These are phyloP conservation scores for Formica selysi DNA, from an alignment of 1,140 invertebrate genomes.

Conservation along the genomic window DNA sequence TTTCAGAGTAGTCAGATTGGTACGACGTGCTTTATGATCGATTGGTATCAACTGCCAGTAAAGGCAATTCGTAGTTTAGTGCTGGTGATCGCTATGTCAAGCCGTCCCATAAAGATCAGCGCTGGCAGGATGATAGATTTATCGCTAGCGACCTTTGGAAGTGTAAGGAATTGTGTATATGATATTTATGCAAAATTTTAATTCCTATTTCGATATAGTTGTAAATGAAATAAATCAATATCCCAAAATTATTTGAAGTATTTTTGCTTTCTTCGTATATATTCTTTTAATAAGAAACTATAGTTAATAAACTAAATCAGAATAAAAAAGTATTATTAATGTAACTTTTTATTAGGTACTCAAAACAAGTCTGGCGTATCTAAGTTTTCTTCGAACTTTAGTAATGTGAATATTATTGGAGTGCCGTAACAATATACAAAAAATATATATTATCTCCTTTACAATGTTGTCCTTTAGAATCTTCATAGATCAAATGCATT, in stretches of 20 bases:
- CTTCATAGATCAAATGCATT: neutral
- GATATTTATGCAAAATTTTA: neutral
- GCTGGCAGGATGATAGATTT: slow-evolving; percentile 70
- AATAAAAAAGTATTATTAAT: neutral
- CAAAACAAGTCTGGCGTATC: slow-evolving; percentile 68
- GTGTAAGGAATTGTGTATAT: slow-evolving; percentile 50
- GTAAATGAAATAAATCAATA: slow-evolving; percentile 1
- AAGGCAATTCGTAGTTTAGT: slow-evolving; percentile 63
- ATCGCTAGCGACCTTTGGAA: slow-evolving; percentile 71
- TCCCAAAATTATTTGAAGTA: neutral
- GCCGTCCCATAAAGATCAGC: slow-evolving; percentile 64
- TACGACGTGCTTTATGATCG: slow-evolving; percentile 66
- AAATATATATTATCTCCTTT: neutral
- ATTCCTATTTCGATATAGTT: neutral
- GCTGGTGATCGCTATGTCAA: slow-evolving; percentile 69
- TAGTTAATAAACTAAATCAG: neutral
- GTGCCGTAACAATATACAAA: neutral
- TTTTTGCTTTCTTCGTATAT: neutral
- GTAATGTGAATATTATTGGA: slow-evolving; percentile 33
- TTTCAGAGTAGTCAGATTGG: slow-evolving; percentile 73
- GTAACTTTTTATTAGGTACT: slow-evolving; percentile 52
- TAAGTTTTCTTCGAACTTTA: slow-evolving; percentile 63
- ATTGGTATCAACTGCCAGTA: slow-evolving; percentile 73
- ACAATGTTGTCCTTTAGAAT: neutral
- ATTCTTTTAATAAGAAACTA: neutral